phyloP scores from a whole-genome alignment of 2,888 invertebrate genomes.

The Trisateles emortualis region DNA sequence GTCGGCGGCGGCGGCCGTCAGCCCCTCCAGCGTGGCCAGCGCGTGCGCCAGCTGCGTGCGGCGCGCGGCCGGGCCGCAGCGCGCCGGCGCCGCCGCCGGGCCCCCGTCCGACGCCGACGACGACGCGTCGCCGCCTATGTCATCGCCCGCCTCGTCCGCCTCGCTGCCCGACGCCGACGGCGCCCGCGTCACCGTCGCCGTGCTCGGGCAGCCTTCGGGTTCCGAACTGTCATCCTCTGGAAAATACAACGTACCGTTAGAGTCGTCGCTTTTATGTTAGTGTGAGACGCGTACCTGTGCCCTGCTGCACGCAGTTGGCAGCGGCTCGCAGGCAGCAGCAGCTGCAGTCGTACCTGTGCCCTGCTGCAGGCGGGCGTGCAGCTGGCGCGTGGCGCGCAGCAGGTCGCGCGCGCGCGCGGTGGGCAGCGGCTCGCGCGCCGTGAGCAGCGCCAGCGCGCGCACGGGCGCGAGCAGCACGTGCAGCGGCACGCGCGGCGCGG shows the following conservation, averaged over 20 bases:
- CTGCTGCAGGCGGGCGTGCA: slow-evolving; percentile 57
- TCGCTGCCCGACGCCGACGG: slow-evolving; percentile 44
- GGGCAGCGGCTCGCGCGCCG: slow-evolving; percentile 52
- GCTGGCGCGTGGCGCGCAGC: slow-evolving; percentile 46
- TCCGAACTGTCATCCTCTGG: slow-evolving; percentile 70
- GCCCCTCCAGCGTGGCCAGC: slow-evolving; percentile 52
- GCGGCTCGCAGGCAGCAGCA: neutral
- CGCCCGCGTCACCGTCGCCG: slow-evolving; percentile 39
- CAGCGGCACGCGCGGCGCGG: slow-evolving; percentile 49
- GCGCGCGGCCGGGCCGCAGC: slow-evolving; percentile 32
- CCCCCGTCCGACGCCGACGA: slow-evolving; percentile 35
- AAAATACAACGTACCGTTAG: too few species aligned
- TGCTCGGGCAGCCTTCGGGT: slow-evolving; percentile 50
- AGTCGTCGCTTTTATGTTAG: too few species aligned
- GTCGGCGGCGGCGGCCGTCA: slow-evolving; percentile 25
- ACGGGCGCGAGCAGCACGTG: slow-evolving; percentile 60
- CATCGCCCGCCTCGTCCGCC: slow-evolving; percentile 37
- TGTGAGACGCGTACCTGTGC: too few species aligned
- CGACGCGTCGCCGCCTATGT: slow-evolving; percentile 28
- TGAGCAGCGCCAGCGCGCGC: slow-evolving; percentile 63
- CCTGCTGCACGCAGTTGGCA: too few species aligned
- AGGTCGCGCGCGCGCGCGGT: slow-evolving; percentile 47
- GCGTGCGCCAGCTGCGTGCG: slow-evolving; percentile 54
- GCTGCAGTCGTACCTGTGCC: slow-evolving; percentile 42
- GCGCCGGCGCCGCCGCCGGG: slow-evolving; percentile 14